Evolutionary conservation across 1,140 invertebrate species (phyloP), one percentile per base, ranked within the genome.

Genomic region (Zaprionus kolodkinae): DNA sequence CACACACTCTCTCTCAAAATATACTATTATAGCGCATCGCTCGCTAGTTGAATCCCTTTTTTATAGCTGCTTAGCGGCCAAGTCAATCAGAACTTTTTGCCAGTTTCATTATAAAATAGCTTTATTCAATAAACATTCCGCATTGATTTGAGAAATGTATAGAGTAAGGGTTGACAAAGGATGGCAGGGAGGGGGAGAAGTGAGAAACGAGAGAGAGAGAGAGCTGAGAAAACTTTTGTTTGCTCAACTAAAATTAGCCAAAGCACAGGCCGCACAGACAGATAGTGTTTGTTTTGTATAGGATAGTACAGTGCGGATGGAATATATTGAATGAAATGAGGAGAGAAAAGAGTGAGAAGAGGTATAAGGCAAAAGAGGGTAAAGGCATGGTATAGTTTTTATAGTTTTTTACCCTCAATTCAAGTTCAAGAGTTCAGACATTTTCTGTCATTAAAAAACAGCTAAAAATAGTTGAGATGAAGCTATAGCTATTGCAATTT

Each of bases 101-200:
- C 77, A 83, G 82, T 87, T 86, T 89, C 63, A 89, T 81, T 84
- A 84, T 79, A 85, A 88, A 79, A 76, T 79, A 55, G 80, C 68
- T 86, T 86, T 82, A 72, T 74, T 76, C 71, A 67, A 76, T 70
- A 60, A 69, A 54, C 59, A 67, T 74, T 69, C 57, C 56, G 45
- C 40, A 50, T 10, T 36, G 35, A 64, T 27, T 33, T 40, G 57
- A n/a, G 11, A 21, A 35, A 38, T 33, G 6, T 45, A 45, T 5
- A 45, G 40, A 15, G 15, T 21, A 25, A 33, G 21, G 52, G 35
- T 12, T 10, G 17, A 30, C 65, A 48, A 1, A 2, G 35, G 6
- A n/a, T 13, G 43, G 11, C 4, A 6, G 27, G 27, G 0, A 30
- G 27, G 27, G 27, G 27, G 27, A 43, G 13, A 6, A 15, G 6